phyloP scores from a whole-genome alignment of 1,140 invertebrate species.

The Drosophila pectinifera region DNA sequence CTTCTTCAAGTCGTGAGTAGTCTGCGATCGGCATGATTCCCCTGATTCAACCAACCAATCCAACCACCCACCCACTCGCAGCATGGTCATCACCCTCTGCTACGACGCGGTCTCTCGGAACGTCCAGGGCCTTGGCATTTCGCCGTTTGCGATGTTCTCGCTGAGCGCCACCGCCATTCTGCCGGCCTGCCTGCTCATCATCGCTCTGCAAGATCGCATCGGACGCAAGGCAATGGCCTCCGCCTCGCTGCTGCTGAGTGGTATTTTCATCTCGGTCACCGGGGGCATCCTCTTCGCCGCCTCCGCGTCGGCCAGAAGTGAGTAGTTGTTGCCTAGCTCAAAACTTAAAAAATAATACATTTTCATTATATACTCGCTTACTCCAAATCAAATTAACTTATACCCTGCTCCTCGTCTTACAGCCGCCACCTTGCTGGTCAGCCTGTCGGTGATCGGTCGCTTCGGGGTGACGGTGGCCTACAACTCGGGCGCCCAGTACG shows the following conservation, averaged over 20 bases:
- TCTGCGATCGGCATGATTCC: not conserved
- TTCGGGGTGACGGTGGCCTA: constrained; percentile 89
- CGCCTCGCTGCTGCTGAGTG: constrained; percentile 86
- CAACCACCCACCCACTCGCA: constrained; percentile 48
- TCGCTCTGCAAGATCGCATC: constrained; percentile 86
- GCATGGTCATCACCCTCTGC: constrained; percentile 87
- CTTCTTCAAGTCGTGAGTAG: constrained; percentile 87
- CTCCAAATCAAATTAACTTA: too few relatives aligned
- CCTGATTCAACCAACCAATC: constrained; percentile 2
- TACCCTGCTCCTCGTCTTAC: not conserved
- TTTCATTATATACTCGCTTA: too few relatives aligned
- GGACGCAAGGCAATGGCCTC: constrained; percentile 87
- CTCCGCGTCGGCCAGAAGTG: constrained; percentile 43
- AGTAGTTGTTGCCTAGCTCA: constrained; percentile 21
- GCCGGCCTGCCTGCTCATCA: constrained; percentile 86
- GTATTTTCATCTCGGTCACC: constrained; percentile 85
- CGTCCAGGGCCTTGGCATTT: constrained; percentile 86
- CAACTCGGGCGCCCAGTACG: constrained; percentile 88
- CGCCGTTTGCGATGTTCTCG: constrained; percentile 87
- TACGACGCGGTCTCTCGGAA: constrained; percentile 88
- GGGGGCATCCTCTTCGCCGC: constrained; percentile 67
- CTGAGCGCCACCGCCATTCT: constrained; percentile 86
- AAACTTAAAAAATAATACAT: too few relatives aligned
- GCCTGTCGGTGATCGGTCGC: constrained; percentile 86
- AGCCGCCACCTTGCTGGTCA: constrained; percentile 65